These are phyloP conservation scores for Sminthurides aquaticus DNA, from an alignment of 2,888 invertebrate genomes.

Conservation along the genomic window DNA sequence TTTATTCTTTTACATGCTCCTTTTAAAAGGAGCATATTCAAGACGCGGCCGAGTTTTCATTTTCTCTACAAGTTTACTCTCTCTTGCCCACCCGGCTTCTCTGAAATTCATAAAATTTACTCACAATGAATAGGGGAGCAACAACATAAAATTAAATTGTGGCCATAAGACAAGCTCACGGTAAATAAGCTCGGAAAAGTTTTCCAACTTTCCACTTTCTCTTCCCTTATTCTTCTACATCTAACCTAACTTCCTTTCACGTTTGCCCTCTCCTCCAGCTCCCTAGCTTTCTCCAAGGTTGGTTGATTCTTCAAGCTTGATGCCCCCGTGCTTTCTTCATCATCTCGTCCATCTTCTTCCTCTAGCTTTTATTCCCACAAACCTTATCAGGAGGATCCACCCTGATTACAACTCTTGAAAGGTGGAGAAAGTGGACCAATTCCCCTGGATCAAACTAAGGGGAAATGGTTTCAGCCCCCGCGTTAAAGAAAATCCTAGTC, in stretches of 20 bases:
- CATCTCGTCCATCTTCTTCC: background rate
- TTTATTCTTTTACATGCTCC: background rate
- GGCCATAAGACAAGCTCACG: background rate
- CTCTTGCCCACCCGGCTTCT: too few relatives aligned
- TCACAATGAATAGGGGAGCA: background rate
- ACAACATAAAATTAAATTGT: background rate
- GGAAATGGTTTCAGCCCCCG: background rate
- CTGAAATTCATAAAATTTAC: background rate
- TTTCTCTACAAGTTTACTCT: background rate
- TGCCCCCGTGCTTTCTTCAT: background rate
- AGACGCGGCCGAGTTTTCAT: background rate
- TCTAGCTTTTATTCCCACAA: too few relatives aligned
- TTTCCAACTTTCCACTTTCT: too few relatives aligned
- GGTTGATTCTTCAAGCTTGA: background rate
- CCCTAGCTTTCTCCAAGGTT: background rate
- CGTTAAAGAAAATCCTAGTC: too few relatives aligned
- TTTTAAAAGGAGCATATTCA: background rate
- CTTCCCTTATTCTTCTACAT: too few relatives aligned
- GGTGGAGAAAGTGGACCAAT: background rate
- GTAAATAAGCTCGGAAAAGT: background rate
- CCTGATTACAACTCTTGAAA: background rate
- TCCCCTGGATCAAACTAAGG: background rate
- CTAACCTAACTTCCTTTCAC: too few relatives aligned
- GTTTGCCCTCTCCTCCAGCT: too few relatives aligned
- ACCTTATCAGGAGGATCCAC: background rate